Evolutionary conservation across 2,888 invertebrate genomes (phyloP).

Genomic region (Lathronympha strigana): DNA sequence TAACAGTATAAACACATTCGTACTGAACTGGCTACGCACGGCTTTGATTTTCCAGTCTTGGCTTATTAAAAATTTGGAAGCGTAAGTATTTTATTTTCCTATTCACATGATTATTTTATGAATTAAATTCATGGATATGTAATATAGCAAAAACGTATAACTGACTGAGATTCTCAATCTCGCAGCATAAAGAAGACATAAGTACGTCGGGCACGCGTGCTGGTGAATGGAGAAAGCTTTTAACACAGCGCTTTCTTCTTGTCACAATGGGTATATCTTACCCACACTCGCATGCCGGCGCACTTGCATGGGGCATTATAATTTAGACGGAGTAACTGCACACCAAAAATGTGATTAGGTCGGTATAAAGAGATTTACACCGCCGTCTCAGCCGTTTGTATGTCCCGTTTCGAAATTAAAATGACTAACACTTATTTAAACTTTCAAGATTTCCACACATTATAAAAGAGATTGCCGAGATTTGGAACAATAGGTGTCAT

Average conservation of each 20-base stretch:
- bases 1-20: no score
- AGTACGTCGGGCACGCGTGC: slow-evolving; percentile 27
- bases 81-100: background rate
- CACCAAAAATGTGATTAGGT: slow-evolving; percentile 5
- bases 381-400: background rate
- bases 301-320: slow-evolving; percentile 22
- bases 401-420: background rate
- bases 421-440: background rate
- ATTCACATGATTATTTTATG: background rate
- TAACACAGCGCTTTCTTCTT: slow-evolving; percentile 31
- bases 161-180: slow-evolving; percentile 20
- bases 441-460: no score
- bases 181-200: slow-evolving; percentile 26
- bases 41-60: no score
- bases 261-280: slow-evolving; percentile 28
- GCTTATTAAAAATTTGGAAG: background rate
- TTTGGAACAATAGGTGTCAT: no score
- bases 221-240: slow-evolving; percentile 24
- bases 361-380: background rate
- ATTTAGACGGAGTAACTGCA: slow-evolving; percentile 15
- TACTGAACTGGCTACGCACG: no score
- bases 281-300: slow-evolving; percentile 15
- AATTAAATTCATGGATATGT: slow-evolving; percentile 6
- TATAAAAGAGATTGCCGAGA: no score
- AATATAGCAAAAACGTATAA: slow-evolving; percentile 11